Conservation (phyloP, 2,888 invertebrate species). For the Lissonota sp. region DNA sequence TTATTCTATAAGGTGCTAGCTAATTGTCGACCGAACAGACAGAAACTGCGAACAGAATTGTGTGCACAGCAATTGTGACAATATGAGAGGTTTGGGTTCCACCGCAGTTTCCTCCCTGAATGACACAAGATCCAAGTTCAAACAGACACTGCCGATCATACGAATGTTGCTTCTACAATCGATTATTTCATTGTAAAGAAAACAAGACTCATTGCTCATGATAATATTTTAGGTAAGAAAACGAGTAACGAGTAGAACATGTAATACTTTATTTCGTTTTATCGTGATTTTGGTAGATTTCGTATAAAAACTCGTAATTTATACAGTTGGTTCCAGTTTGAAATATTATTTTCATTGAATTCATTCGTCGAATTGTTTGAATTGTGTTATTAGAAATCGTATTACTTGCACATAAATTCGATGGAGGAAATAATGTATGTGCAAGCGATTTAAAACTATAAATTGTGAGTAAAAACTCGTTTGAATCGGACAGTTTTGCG, state of each 20-base stretch:
- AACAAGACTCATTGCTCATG: constrained; percentile 31
- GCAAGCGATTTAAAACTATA: background rate
- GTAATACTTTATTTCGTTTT: background rate
- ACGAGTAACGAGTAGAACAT: constrained; percentile 46
- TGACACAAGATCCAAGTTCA: background rate
- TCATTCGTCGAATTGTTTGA: background rate
- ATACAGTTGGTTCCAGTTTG: constrained; percentile 35
- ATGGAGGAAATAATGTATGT: background rate
- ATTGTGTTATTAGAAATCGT: background rate
- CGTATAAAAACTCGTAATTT: background rate
- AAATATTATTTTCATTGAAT: too few relatives aligned
- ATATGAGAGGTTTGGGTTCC: too few relatives aligned
- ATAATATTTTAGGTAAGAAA: constrained; percentile 44
- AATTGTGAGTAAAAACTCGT: too few relatives aligned
- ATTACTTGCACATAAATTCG: background rate
- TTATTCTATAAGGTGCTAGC: too few relatives aligned
- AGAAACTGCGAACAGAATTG: too few relatives aligned
- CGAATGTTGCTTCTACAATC: background rate
- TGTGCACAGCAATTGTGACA: too few relatives aligned
- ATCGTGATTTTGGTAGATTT: background rate
- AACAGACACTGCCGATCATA: background rate
- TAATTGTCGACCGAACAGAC: background rate
- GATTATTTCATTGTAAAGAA: background rate
- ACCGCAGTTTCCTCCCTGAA: background rate
- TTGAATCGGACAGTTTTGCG: too few relatives aligned